phyloP scores from a whole-genome alignment of 1,140 invertebrate species.

The Ericerus pela region DNA sequence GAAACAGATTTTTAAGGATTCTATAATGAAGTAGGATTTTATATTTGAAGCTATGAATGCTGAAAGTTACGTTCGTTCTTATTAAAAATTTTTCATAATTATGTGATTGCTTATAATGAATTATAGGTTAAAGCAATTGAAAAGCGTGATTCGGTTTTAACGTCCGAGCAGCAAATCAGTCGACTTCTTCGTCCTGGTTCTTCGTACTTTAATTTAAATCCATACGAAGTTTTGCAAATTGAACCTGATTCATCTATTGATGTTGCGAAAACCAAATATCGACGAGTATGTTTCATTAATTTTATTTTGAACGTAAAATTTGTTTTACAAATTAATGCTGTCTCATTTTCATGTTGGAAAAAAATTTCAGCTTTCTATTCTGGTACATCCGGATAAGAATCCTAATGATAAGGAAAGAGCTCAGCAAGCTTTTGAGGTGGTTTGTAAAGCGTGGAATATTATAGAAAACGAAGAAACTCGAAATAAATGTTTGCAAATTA shows the following conservation, averaged over 20 bases:
- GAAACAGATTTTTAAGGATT: conserved; percentile 25
- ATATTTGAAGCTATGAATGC: not conserved
- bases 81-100: not conserved
- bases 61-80: not conserved
- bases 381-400: conserved; percentile 98
- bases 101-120: too few relatives aligned
- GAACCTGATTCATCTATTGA: conserved; percentile 77
- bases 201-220: conserved; percentile 92
- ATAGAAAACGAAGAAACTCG: conserved; percentile 88
- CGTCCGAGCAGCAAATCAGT: conserved; percentile 89
- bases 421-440: conserved; percentile 80
- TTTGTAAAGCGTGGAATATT: conserved; percentile 92
- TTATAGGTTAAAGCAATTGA: conserved; percentile 86
- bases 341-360: conserved; percentile 10
- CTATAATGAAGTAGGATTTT: conserved; percentile 18
- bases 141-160: conserved; percentile 75
- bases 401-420: conserved; percentile 88
- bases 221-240: conserved; percentile 88
- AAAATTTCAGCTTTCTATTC: conserved; percentile 64
- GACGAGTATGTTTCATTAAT: conserved; percentile 41
- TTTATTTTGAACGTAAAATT: conserved; percentile 12
- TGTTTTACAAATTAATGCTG: not conserved
- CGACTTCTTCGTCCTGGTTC: conserved; percentile 80
- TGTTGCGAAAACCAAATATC: conserved; percentile 93
- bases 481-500: conserved; percentile 88